Conservation (phyloP, 1,140 invertebrate genomes). For the Lepidurus apus region DNA sequence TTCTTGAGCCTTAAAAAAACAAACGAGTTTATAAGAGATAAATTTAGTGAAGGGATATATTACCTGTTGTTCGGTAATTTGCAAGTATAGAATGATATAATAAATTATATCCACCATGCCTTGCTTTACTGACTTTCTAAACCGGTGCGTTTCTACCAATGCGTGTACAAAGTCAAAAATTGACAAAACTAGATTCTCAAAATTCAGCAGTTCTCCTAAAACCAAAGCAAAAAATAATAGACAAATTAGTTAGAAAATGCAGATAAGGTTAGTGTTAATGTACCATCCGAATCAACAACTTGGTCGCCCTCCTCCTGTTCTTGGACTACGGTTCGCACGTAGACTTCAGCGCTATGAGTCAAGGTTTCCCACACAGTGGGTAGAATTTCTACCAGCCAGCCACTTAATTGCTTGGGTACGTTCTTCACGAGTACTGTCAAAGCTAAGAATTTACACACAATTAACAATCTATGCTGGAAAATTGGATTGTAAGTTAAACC, state of each 20-base stretch:
- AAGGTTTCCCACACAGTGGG: conserved; percentile 65
- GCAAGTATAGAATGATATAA: conserved; percentile 68
- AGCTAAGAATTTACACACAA: conserved; percentile 42
- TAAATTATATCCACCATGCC: conserved; percentile 65
- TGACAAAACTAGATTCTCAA: conserved; percentile 67
- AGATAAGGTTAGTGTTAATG: conserved; percentile 33
- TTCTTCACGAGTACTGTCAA: conserved; percentile 58
- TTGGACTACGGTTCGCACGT: conserved; percentile 57
- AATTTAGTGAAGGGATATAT: background rate
- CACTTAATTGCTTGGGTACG: conserved; percentile 59
- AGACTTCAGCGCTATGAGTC: conserved; percentile 61
- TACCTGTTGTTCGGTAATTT: conserved; percentile 70
- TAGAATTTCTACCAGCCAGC: conserved; percentile 60
- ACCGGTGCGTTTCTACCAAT: conserved; percentile 57
- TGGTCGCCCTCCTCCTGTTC: conserved; percentile 49
- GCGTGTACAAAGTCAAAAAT: conserved; percentile 69
- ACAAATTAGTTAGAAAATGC: background rate
- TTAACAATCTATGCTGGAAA: background rate
- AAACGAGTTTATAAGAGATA: conserved; percentile 16
- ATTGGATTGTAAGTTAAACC: background rate
- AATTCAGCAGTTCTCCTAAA: conserved; percentile 63
- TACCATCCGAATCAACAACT: conserved; percentile 56
- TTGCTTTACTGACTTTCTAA: conserved; percentile 58
- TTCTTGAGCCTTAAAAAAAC: conserved; percentile 49
- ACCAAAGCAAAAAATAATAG: conserved; percentile 36